Conservation (phyloP, 1,140 invertebrate species). For the Liolophura sinensis region DNA sequence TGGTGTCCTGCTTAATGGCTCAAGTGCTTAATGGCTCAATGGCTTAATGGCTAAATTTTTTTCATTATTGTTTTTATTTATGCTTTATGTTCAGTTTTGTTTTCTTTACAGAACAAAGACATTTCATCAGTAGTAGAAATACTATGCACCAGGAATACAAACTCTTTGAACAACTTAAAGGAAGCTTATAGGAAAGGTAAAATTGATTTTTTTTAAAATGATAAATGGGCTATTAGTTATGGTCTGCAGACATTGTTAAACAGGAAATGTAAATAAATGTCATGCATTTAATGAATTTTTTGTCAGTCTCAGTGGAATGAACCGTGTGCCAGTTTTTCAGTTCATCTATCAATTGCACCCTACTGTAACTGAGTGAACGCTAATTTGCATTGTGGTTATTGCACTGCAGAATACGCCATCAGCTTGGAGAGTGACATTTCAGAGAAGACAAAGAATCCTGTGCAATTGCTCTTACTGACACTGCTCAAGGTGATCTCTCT, state of each 20-base stretch:
- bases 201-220: neutral
- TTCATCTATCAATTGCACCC: neutral
- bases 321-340: neutral
- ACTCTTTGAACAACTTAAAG: conserved; percentile 27
- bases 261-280: too few relatives aligned
- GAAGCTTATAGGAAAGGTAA: conserved; percentile 43
- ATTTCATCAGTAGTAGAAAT: conserved; percentile 30
- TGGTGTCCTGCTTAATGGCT: too few relatives aligned
- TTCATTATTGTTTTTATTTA: neutral
- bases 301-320: neutral
- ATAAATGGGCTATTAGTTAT: neutral
- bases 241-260: too few relatives aligned
- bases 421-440: conserved; percentile 35
- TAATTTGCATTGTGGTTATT: neutral
- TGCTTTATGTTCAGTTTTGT: conserved; percentile 4
- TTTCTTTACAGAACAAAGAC: conserved; percentile 26
- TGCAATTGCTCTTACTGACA: conserved; percentile 29
- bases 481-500: conserved; percentile 36
- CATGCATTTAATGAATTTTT: too few relatives aligned
- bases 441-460: conserved; percentile 31
- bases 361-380: neutral
- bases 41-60: too few relatives aligned
- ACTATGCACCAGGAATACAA: conserved; percentile 25
- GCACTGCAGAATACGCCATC: conserved; percentile 35
- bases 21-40: too few relatives aligned